These are phyloP conservation scores for Ataeniobius toweri DNA, from an alignment of 2,797 vertebrate genomes.

Conservation along the genomic window DNA sequence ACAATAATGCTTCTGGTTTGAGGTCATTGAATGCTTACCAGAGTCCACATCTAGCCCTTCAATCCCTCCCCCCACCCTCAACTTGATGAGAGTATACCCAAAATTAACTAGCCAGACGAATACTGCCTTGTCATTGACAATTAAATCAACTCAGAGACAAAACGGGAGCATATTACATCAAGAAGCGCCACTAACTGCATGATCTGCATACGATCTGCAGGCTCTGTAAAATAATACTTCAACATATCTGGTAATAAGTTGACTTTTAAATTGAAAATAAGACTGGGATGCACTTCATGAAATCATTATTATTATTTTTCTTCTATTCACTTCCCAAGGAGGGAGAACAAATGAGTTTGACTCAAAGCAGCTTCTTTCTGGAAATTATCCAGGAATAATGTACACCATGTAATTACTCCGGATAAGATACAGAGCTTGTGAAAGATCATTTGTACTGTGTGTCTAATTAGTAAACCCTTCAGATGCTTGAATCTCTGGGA, in stretches of 20 bases:
- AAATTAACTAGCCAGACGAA: slow-evolving; percentile 73
- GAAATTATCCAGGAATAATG: slow-evolving; percentile 85
- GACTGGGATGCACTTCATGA: slow-evolving; percentile 43
- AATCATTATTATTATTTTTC: slow-evolving; percentile 33
- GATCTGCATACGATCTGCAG: slow-evolving; percentile 53
- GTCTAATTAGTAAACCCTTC: slow-evolving; percentile 86
- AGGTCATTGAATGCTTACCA: slow-evolving; percentile 65
- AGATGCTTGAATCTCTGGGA: slow-evolving; percentile 78
- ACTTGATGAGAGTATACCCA: slow-evolving; percentile 57
- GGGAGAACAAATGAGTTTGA: slow-evolving; percentile 75
- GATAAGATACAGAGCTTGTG: slow-evolving; percentile 82
- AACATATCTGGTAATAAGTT: slow-evolving; percentile 28
- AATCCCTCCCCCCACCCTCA: slow-evolving; percentile 28
- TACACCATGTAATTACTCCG: slow-evolving; percentile 83
- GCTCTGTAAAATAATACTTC: slow-evolving; percentile 45
- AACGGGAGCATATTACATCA: slow-evolving; percentile 63
- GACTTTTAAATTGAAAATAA: slow-evolving; percentile 32
- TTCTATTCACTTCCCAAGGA: slow-evolving; percentile 53
- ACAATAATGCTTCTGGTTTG: slow-evolving; percentile 65
- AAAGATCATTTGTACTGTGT: slow-evolving; percentile 86
- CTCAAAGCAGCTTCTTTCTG: slow-evolving; percentile 81
- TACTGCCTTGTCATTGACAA: slow-evolving; percentile 70
- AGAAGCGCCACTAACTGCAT: slow-evolving; percentile 45
- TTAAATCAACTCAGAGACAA: slow-evolving; percentile 69
- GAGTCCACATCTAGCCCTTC: slow-evolving; percentile 28